Evolutionary conservation across 2,797 vertebrate species (phyloP), one percentile per base, ranked within the genome.

Genomic region (Sebastes flavidus): DNA sequence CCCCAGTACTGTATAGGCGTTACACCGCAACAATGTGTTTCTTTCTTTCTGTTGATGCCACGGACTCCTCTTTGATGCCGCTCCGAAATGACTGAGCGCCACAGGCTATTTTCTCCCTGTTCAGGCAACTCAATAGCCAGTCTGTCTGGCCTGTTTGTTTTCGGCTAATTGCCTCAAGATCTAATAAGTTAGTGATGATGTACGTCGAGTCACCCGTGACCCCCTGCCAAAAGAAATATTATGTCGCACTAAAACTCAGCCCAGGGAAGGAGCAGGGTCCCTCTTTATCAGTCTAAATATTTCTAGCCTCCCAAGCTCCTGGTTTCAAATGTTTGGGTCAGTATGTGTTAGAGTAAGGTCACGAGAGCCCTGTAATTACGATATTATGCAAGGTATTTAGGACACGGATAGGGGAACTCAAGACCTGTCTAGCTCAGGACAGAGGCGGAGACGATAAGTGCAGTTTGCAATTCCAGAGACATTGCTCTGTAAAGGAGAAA

Each of bases 171-270:
- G 98, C 96, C 96, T 97, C 93, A 94, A 97, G 96, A 97, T 97
- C 96, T 99, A 99, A 99, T 99, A 99, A 98, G 97, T 97, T 97
- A 96, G 98, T 99, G 98, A 99, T 99, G 98, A 99, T 97, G 96
- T 98, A 97, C 85, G 91, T 91, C 91, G 91, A 96, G 94, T 94
- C 95, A 95, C 95, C 94, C 92, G 78, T 97, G 97, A 98, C 97
- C 96, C 96, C 92, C 95, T 95, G 96, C 96, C 97, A 96, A 96
- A 96, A 96, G 96, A 97, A 97, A 97, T 97, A 97, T 96, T 97
- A 94, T 95, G 95, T 96, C 86, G 32, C 93, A 93, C 95, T 92
- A 92, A 92, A 95, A 96, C 92, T 90, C 81, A 46, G 85, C 89
- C 86, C 90, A 92, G 95, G 91, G 88, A 92, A 78, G 76, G 86